These are phyloP conservation scores for Rhynchophorus ferrugineus DNA, from an alignment of 1,140 invertebrate genomes.

Conservation along the genomic window DNA sequence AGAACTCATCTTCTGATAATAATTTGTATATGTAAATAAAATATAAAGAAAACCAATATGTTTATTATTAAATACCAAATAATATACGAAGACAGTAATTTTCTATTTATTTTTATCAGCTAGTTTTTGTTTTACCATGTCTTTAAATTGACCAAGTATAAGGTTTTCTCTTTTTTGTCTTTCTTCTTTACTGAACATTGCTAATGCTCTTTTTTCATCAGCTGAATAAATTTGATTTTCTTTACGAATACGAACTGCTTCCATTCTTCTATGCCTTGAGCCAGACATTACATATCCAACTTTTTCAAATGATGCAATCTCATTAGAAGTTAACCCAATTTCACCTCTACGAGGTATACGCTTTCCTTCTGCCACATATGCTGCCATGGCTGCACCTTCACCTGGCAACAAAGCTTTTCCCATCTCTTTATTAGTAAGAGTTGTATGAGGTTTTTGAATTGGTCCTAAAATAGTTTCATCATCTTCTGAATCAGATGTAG, in stretches of 20 bases:
- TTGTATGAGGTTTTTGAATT: constrained; percentile 59
- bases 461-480: constrained; percentile 64
- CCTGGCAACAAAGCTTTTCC: constrained; percentile 88
- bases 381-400: constrained; percentile 96
- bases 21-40: constrained; percentile 32
- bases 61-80: neutral
- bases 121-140: constrained; percentile 74
- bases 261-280: constrained; percentile 97
- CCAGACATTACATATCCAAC: constrained; percentile 98
- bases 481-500: constrained; percentile 38
- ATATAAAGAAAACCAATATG: neutral
- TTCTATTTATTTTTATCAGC: constrained; percentile 44
- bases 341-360: constrained; percentile 96
- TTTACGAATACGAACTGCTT: constrained; percentile 97
- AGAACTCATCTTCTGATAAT: constrained; percentile 12
- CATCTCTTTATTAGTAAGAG: constrained; percentile 70
- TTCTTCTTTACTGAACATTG: constrained; percentile 98
- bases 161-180: constrained; percentile 91
- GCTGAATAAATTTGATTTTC: constrained; percentile 99
- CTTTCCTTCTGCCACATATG: constrained; percentile 97
- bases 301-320: constrained; percentile 90
- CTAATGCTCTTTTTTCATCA: constrained; percentile 95
- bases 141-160: constrained; percentile 90
- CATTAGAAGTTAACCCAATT: constrained; percentile 93
- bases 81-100: neutral